Evolutionary conservation across 2,888 invertebrate species (phyloP).

Genomic region (Prosopocoilus inquinatus): DNA sequence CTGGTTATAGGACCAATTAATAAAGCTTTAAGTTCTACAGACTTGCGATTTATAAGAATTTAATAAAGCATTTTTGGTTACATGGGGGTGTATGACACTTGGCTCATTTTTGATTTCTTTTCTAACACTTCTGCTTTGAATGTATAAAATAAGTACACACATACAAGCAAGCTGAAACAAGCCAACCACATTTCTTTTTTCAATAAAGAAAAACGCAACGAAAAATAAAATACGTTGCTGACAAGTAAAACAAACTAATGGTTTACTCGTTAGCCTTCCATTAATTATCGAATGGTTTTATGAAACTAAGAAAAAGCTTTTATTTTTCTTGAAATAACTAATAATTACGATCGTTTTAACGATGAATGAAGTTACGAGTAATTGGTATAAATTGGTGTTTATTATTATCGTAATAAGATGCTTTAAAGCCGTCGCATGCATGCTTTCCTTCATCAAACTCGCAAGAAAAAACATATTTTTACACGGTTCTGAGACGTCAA

Average conservation of each 20-base stretch:
- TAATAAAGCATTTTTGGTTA: no score
- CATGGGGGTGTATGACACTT: no score
- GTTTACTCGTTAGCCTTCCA: neutral
- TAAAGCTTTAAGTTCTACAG: no score
- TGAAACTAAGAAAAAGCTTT: conserved; percentile 2
- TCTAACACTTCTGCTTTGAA: no score
- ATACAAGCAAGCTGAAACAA: no score
- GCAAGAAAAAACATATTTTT: conserved; percentile 6
- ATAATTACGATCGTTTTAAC: conserved; percentile 3
- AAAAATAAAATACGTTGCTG: neutral
- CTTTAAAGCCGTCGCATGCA: conserved; percentile 2
- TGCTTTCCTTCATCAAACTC: conserved; percentile 9
- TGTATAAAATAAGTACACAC: no score
- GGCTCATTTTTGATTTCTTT: no score
- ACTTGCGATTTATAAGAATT: no score
- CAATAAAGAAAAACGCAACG: no score
- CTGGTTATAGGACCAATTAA: no score
- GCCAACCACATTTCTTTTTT: no score
- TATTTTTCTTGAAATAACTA: neutral
- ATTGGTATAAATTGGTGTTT: conserved; percentile 11
- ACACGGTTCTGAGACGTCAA: no score
- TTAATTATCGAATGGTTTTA: neutral
- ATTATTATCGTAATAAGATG: conserved; percentile 12
- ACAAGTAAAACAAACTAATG: neutral
- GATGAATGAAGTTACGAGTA: conserved; percentile 11